phyloP scores from a whole-genome alignment of 2,888 invertebrate genomes.

The Byasa hedistus region DNA sequence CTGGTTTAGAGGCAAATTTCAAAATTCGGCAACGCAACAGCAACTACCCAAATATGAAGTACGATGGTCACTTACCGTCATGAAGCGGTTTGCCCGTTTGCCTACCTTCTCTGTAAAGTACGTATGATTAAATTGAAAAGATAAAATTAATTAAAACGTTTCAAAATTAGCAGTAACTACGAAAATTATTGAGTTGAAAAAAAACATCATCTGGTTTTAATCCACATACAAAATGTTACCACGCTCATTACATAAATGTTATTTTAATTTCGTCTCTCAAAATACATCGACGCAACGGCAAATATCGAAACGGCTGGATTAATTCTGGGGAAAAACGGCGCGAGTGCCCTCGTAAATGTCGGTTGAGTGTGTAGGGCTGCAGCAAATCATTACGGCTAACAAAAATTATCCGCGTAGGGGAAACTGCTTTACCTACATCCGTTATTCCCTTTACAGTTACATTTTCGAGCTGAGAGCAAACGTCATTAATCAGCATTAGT shows the following conservation, averaged over 20 bases:
- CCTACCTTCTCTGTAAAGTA: too few relatives aligned
- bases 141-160: too few relatives aligned
- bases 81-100: too few relatives aligned
- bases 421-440: slow-evolving; percentile 17
- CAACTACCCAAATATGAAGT: too few relatives aligned
- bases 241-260: slow-evolving; percentile 23
- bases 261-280: slow-evolving; percentile 28
- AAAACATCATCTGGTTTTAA: slow-evolving; percentile 5
- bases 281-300: slow-evolving; percentile 20
- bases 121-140: too few relatives aligned
- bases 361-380: slow-evolving; percentile 34
- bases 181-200: not conserved
- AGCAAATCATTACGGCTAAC: slow-evolving; percentile 37
- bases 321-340: slow-evolving; percentile 36
- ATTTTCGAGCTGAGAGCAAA: slow-evolving; percentile 11
- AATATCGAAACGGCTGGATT: slow-evolving; percentile 26
- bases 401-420: slow-evolving; percentile 35
- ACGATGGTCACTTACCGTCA: too few relatives aligned
- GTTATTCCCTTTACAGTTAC: slow-evolving; percentile 13
- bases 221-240: slow-evolving; percentile 14
- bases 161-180: too few relatives aligned
- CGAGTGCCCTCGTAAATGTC: slow-evolving; percentile 38
- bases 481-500: slow-evolving; percentile 5
- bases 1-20: too few relatives aligned
- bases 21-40: too few relatives aligned